Base-by-base conservation (phyloP, 1,140 invertebrate species). In the Ctenoplectra terminalis region DNA sequence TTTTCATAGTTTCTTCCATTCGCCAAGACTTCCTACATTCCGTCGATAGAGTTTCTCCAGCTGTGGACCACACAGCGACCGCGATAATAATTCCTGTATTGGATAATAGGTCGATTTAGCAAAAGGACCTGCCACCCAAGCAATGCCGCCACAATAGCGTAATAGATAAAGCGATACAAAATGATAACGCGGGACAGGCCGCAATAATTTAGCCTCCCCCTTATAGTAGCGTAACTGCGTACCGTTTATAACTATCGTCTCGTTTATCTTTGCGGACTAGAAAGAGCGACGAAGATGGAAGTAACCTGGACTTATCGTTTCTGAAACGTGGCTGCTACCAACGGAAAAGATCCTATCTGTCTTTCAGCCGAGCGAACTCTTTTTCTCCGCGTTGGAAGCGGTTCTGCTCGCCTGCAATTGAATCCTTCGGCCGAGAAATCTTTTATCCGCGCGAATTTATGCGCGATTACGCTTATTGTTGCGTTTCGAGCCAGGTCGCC, bases 221-320 rank as follows among this genome's bases (percentile, higher is more conserved):
- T 85, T 84, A 77, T 60, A 60, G 48, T 43, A 56, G 50, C 56
- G 31, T 79, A 72, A 67, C 61, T 29, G 75, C 70, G 29, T 56
- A 69, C 75, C 46, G 82, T 78, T 87, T 60, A 76, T 87, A 69
- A 84, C 84, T 89, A 90, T 89, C 85, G 77, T 82, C 52, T 66
- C 73, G 50, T 77, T 87, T 87, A 87, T 84, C 85, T 84, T 26
- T 58, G 1, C 40, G 17, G 77, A 76, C 31, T 13, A 5, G 15
- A 20, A 58, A n/a, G 5, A 43, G n/a, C 40, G 17, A 20, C 2
- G 9, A 15, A 29, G 2, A 46, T 2, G 15, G 1, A n/a, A 15
- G 29, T 17, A 60, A 3, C 8, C 17, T 11, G 46, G 60, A 72
- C 69, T 83, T 83, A 71, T 86, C 61, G 76, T 79, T 73, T 48